Evolutionary conservation across 2,888 invertebrate species (phyloP).

Genomic region (Diarsia mendica): DNA sequence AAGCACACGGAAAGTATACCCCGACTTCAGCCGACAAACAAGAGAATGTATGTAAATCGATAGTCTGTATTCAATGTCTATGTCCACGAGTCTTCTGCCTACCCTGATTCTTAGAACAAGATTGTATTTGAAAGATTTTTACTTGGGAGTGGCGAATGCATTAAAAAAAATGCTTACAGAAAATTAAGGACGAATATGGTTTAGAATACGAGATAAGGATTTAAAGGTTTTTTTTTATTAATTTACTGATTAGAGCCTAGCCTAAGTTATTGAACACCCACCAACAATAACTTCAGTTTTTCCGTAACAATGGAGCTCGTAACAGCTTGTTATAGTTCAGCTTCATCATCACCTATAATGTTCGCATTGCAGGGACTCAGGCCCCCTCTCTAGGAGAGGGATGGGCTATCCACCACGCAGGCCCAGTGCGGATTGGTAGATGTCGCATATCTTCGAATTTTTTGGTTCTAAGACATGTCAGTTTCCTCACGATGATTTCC

Average conservation of each 20-base stretch:
- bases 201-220: not conserved
- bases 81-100: not conserved
- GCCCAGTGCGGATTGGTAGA: too few relatives aligned
- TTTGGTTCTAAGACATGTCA: too few relatives aligned
- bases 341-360: too few relatives aligned
- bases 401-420: too few relatives aligned
- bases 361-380: too few relatives aligned
- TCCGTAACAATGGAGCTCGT: not conserved
- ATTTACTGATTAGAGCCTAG: too few relatives aligned
- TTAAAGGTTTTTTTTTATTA: too few relatives aligned
- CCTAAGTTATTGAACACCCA: too few relatives aligned
- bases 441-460: too few relatives aligned
- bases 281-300: not conserved
- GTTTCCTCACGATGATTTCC: too few relatives aligned
- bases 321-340: not conserved
- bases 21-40: conserved; percentile 29
- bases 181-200: not conserved
- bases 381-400: too few relatives aligned
- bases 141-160: not conserved
- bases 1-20: conserved; percentile 2
- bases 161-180: not conserved
- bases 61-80: conserved; percentile 42
- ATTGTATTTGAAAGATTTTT: conserved; percentile 4
- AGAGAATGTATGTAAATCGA: conserved; percentile 44
- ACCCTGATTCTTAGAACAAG: conserved; percentile 1